phyloP scores from a whole-genome alignment of 2,888 invertebrate genomes.

The Anorthoa munda region DNA sequence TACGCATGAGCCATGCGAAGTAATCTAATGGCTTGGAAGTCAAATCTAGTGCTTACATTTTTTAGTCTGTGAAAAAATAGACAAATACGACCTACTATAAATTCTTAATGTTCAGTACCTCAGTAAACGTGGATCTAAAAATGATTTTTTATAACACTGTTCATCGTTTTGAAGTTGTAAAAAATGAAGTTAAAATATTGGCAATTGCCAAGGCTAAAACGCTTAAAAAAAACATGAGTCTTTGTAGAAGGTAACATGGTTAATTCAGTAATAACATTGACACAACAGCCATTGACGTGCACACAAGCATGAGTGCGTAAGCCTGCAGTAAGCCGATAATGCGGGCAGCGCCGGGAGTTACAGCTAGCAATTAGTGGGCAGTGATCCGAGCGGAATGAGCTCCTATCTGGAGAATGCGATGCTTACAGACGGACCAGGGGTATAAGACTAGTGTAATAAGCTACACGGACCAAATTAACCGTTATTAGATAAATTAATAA shows the following conservation, averaged over 20 bases:
- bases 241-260: background rate
- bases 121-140: background rate
- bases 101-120: background rate
- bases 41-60: conserved; percentile 23
- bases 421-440: conserved; percentile 4
- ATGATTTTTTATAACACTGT: background rate
- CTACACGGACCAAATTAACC: background rate
- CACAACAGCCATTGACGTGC: conserved; percentile 11
- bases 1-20: conserved; percentile 8
- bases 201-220: background rate
- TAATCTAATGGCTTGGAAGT: conserved; percentile 34
- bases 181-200: background rate
- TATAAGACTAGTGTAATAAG: conserved; percentile 1
- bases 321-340: conserved; percentile 63
- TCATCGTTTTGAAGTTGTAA: background rate
- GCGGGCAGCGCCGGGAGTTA: conserved; percentile 45
- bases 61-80: conserved; percentile 5
- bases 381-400: conserved; percentile 55
- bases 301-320: conserved; percentile 37
- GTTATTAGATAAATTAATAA: background rate
- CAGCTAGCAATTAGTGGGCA: conserved; percentile 60
- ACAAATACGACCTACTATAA: conserved; percentile 4
- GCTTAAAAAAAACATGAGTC: background rate
- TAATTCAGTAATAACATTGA: conserved; percentile 9
- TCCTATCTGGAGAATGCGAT: conserved; percentile 44